Evolutionary conservation across 2,888 invertebrate genomes (phyloP), one percentile per base, ranked within the genome.

Genomic region (Acronicta alni): DNA sequence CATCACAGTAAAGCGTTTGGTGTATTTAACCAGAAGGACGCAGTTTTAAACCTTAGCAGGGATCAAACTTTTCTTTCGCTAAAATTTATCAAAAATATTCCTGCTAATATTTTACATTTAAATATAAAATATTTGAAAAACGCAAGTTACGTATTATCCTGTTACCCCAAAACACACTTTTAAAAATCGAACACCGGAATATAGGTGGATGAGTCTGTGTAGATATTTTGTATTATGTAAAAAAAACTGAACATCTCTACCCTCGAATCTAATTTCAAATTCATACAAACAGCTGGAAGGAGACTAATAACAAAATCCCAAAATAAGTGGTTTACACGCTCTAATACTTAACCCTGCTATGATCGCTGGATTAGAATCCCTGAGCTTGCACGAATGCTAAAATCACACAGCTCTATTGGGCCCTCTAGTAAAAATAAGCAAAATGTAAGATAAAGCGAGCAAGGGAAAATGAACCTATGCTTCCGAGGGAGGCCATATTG

Each of bases 391-490:
- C 60, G 61, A 53, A 48, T 48, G 66, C 54, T 67, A 55, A 62
- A 73, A 79, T 77, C 65, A 71, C 67, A 78, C 60, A 43, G 69
- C 64, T 63, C 71, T 75, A 57, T 65, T 43, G 76, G 72, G 72
- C 57, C 51, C 67, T 63, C 55, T 63, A 61, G 49, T 37, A 57
- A 42, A 59, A 44, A 72, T 67, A 70, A 75, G 61, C 12, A 39
- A 47, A 69, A 72, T 63, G 58, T 57, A 26, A 66, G 63, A 39
- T 67, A 16, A 20, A 63, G 67, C 39, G 57, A 43, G 52, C 49
- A 46, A 59, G 60, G 55, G 52, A 44, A 69, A 79, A 74, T 16
- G 71, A 63, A 64, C 76, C 78, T 67, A 47, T 58, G 75, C 56
- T 76, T 64, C 52, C 45, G 26, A 10, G 18, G 23, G 26, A 45